Evolutionary conservation across 2,797 vertebrate species (phyloP).

Genomic region (Microctenopoma lineatum): DNA sequence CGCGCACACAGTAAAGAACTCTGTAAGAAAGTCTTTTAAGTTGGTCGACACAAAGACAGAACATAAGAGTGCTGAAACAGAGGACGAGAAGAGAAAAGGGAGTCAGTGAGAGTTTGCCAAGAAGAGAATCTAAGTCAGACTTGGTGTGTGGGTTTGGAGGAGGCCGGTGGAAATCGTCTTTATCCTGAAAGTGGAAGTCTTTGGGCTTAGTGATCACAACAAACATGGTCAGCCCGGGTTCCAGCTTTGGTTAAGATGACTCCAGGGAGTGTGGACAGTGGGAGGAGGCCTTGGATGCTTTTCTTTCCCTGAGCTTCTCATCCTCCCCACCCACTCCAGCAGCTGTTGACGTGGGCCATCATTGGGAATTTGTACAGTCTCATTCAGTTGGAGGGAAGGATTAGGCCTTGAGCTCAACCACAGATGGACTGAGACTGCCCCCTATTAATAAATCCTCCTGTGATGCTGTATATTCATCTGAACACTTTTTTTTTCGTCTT

Average conservation of each 20-base stretch:
- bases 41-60: conserved; percentile 1
- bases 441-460: conserved; percentile 76
- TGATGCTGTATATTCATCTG: conserved; percentile 69
- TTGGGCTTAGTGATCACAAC: conserved; percentile 62
- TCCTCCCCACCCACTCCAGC: conserved; percentile 65
- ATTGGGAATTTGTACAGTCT: conserved; percentile 71
- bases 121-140: conserved; percentile 33
- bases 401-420: conserved; percentile 68
- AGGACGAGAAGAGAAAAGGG: conserved; percentile 12
- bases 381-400: conserved; percentile 61
- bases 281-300: conserved; percentile 62
- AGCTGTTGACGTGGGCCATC: conserved; percentile 71
- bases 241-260: conserved; percentile 68
- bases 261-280: conserved; percentile 62
- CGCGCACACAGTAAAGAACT: conserved; percentile 17
- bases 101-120: conserved; percentile 34
- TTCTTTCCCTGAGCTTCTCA: conserved; percentile 42
- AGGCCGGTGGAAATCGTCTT: conserved; percentile 60
- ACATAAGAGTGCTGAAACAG: conserved; percentile 23
- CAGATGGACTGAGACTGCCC: conserved; percentile 77
- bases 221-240: conserved; percentile 56
- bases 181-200: conserved; percentile 63
- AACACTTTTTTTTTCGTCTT: conserved; percentile 19
- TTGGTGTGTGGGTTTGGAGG: conserved; percentile 66
- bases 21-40: conserved; percentile 37